These are phyloP conservation scores for Chloroceryle amazona DNA, from an alignment of 2,797 vertebrate genomes.

Conservation along the genomic window DNA sequence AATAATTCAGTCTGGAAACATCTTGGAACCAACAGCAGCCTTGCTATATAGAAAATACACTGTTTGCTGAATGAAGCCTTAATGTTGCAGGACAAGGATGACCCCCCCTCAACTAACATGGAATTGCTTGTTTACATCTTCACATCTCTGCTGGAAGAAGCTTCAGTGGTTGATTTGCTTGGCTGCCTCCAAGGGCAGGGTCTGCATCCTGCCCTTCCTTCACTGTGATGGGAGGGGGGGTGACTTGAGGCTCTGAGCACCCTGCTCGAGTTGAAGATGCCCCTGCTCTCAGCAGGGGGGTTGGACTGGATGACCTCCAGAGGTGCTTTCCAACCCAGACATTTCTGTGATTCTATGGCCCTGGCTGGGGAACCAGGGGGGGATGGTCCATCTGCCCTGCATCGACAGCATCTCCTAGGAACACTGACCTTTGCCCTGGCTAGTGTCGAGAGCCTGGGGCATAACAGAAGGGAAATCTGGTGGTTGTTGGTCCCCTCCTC, in stretches of 20 bases:
- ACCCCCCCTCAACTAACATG: neutral
- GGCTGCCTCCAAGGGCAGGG: neutral
- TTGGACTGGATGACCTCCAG: too few species aligned
- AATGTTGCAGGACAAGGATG: neutral
- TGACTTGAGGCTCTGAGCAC: neutral
- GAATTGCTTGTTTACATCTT: neutral
- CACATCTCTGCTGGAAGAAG: neutral
- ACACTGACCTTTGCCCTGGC: neutral
- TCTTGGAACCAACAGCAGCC: neutral
- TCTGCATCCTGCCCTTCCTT: neutral
- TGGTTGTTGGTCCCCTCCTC: neutral
- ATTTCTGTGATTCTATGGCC: too few species aligned
- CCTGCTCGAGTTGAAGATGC: too few species aligned
- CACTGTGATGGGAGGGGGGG: neutral
- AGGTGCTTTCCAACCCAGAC: too few species aligned
- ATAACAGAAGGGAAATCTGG: neutral
- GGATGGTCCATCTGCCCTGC: neutral
- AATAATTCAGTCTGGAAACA: neutral
- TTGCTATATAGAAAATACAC: neutral
- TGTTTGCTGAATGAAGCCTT: neutral
- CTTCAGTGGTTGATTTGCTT: neutral
- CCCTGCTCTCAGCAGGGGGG: too few species aligned
- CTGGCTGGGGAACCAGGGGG: accelerated
- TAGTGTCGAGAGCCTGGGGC: neutral
- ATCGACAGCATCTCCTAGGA: neutral